Evolutionary conservation across 1,140 invertebrate species (phyloP).

Genomic region (Drosophila saltans): DNA sequence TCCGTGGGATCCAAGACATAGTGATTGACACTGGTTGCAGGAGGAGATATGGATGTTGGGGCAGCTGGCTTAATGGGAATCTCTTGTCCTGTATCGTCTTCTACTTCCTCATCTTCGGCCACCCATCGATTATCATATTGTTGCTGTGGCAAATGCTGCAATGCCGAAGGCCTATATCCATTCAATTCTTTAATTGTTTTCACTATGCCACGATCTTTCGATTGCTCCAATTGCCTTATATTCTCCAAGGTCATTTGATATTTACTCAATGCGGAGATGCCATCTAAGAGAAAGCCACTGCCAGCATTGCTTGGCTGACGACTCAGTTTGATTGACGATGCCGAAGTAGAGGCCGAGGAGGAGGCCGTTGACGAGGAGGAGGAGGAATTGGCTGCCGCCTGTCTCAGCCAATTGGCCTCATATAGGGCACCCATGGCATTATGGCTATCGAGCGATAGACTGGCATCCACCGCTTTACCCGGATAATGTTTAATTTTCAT

Average conservation of each 20-base stretch:
- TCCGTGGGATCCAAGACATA: constrained; percentile 76
- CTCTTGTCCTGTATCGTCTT: not conserved
- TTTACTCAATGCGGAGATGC: constrained; percentile 85
- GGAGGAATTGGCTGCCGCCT: constrained; percentile 83
- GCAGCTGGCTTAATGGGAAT: not conserved
- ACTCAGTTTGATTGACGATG: constrained; percentile 28
- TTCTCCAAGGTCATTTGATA: constrained; percentile 86
- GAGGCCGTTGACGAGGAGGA: constrained; percentile 17
- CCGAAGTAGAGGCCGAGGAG: constrained; percentile 26
- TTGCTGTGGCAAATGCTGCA: constrained; percentile 84
- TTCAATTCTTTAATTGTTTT: constrained; percentile 85
- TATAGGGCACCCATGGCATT: constrained; percentile 89
- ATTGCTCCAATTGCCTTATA: constrained; percentile 70
- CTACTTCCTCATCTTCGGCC: constrained; percentile 54
- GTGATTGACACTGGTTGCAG: constrained; percentile 57
- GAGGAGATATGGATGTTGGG: not conserved
- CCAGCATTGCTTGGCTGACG: constrained; percentile 67
- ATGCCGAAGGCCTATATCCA: constrained; percentile 85
- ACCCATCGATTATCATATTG: constrained; percentile 85
- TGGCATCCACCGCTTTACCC: constrained; percentile 88
- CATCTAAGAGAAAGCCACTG: constrained; percentile 80
- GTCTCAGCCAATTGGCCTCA: constrained; percentile 90
- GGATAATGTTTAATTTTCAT: constrained; percentile 94
- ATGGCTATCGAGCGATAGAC: constrained; percentile 86
- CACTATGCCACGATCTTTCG: constrained; percentile 58